Evolutionary conservation across 2,888 invertebrate genomes (phyloP), one percentile per base, ranked within the genome.

Genomic region (Drosophila nigritarsus): DNA sequence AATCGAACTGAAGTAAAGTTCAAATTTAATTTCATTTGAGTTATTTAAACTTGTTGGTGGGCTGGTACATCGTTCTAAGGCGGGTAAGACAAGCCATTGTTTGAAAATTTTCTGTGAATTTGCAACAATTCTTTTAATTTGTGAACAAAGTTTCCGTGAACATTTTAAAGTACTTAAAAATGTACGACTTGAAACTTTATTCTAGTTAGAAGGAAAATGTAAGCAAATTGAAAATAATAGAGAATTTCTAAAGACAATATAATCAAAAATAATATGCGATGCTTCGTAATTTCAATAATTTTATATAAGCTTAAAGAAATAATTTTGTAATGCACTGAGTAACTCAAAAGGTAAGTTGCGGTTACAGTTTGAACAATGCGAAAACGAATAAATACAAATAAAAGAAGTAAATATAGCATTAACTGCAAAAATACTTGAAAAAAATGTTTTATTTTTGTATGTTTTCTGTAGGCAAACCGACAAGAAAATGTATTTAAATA

Each of bases 1-100:
- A 42, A 42, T 18, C 6, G 18, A 18, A 54, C 18, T 36, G 18
- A 53, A 54, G 34, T 40, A 32, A 64, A 64, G 48, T 36, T 60
- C 6, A 15, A 48, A 36, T 60, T 48, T 9, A 36, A 59, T 59
- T 29, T 48, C 8, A 29, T 27, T 58, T 20, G 6, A 27, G 27
- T 34, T n/a, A 13, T n/a, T 49, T 32, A 2, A 27, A 24, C 5
- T n/a, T 24, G 6, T 34, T 24, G 15, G 13, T 13, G 7, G 13
- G n/a, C n/a, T n/a, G n/a, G 7, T 13, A 45, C 42, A 45, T 7
- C 3, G 15, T 7, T 8, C 15, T 4, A 24, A 15, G 45, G 4
- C 13, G 2, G n/a, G 15, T 9, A 11, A 27, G 7, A 27, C 27
- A 27, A 18, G 6, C 11, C 18, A 4, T 18, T 24, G 36, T 55